These are phyloP conservation scores for Hyaena hyaena DNA, from an alignment of 2,113 vertebrate species.

Conservation along the genomic window DNA sequence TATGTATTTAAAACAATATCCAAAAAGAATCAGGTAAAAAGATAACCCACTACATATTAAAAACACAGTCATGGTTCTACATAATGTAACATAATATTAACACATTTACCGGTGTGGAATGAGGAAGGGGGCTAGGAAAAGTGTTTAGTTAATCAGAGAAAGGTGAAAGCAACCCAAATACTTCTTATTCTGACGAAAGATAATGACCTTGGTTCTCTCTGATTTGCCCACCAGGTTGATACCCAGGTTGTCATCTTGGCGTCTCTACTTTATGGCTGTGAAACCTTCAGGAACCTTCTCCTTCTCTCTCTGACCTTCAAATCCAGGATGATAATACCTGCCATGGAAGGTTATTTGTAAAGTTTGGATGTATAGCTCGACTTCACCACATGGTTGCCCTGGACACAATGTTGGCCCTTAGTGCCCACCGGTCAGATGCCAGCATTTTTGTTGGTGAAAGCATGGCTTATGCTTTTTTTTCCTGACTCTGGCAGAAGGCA, in stretches of 20 bases:
- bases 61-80: not conserved
- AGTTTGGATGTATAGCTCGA: not conserved
- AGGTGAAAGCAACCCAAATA: not conserved
- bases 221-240: not conserved
- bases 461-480: not conserved
- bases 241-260: not conserved
- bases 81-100: not conserved
- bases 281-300: not conserved
- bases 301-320: not conserved
- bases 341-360: not conserved
- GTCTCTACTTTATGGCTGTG: not conserved
- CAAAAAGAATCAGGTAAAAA: not conserved
- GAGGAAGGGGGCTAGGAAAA: not conserved
- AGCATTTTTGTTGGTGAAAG: not conserved
- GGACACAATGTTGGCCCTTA: fast-evolving
- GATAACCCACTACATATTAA: not conserved
- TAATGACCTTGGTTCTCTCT: not conserved
- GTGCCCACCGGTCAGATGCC: not conserved
- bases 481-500: not conserved
- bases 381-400: fast-evolving
- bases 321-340: not conserved
- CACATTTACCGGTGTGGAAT: not conserved
- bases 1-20: not conserved
- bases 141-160: not conserved
- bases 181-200: not conserved